phyloP scores from a whole-genome alignment of 2,113 vertebrate genomes.

The Eudorcas thomsonii region DNA sequence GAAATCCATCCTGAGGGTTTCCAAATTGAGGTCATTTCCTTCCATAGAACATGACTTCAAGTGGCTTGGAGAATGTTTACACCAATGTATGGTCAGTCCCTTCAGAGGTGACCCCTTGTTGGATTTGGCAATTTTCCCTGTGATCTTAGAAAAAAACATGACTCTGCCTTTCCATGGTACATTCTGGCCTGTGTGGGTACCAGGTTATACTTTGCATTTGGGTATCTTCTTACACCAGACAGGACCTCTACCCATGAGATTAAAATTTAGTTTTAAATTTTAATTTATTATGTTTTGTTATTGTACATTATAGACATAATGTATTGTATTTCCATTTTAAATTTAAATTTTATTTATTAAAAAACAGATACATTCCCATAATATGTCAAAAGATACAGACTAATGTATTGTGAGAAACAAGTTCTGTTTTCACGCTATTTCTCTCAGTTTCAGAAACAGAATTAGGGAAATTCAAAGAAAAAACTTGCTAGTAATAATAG shows the following conservation, averaged over 20 bases:
- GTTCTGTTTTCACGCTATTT: background rate
- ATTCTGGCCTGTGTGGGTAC: background rate
- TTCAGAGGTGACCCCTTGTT: background rate
- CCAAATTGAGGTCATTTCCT: background rate
- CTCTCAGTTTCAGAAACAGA: background rate
- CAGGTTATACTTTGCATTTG: background rate
- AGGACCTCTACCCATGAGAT: background rate
- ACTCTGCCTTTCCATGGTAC: background rate
- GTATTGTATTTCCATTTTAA: background rate
- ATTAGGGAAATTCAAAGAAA: background rate
- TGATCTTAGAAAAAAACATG: background rate
- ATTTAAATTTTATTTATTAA: background rate
- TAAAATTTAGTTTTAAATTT: background rate
- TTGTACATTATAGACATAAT: background rate
- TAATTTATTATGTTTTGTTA: background rate
- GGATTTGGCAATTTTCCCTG: background rate
- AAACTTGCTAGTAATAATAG: background rate
- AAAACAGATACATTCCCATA: background rate
- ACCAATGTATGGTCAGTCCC: background rate
- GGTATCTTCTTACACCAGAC: background rate
- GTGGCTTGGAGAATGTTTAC: background rate
- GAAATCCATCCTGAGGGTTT: background rate
- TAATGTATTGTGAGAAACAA: background rate
- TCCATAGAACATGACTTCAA: conserved; percentile 30
- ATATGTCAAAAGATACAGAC: background rate